Conservation (phyloP, 2,113 vertebrate species). For the Gallinago jamesoni region DNA sequence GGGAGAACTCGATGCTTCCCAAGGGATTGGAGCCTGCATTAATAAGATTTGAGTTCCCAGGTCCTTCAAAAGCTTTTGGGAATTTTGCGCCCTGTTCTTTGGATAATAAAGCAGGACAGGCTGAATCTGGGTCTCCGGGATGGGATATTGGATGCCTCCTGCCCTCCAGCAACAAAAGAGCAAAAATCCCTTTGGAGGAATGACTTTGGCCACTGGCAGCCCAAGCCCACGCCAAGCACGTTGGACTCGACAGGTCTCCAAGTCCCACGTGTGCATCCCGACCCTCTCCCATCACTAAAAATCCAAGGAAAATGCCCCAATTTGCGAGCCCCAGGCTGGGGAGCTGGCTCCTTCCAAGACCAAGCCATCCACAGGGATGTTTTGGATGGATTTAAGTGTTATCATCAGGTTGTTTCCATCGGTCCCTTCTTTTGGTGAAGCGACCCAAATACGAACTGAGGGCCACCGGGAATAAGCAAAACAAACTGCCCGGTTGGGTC, state of each 20-base stretch:
- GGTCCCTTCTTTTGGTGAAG: neutral
- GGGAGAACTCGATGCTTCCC: neutral
- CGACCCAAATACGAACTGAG: fast-evolving
- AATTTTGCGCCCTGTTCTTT: neutral
- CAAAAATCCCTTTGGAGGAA: neutral
- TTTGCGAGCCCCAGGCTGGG: neutral
- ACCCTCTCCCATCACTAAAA: neutral
- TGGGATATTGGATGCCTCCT: fast-evolving
- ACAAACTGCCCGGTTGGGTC: fast-evolving
- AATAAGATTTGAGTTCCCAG: fast-evolving
- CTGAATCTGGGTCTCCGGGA: neutral
- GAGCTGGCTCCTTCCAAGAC: neutral
- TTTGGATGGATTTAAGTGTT: fast-evolving
- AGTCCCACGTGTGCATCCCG: fast-evolving
- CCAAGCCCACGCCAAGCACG: neutral
- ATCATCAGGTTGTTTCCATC: fast-evolving
- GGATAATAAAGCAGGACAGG: neutral
- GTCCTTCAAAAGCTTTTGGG: neutral
- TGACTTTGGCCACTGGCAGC: neutral
- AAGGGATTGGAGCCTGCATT: fast-evolving
- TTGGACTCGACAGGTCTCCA: fast-evolving
- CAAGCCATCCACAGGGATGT: neutral
- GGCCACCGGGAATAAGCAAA: fast-evolving
- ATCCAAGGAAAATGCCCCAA: neutral
- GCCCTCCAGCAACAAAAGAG: neutral